Base-by-base conservation (phyloP, 2,888 invertebrate species). In the Philonicus albiceps region DNA sequence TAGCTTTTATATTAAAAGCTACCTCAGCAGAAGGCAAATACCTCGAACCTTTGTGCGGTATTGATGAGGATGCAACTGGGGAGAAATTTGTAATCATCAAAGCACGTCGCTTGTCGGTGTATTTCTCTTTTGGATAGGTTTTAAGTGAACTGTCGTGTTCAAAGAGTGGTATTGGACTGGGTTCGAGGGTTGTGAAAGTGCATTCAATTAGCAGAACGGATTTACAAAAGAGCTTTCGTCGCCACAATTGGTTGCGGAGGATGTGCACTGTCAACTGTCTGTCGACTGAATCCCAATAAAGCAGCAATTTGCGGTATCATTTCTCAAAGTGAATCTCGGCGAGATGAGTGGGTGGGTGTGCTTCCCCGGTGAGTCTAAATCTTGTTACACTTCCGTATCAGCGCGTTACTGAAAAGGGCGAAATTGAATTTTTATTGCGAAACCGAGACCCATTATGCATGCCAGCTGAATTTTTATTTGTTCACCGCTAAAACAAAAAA, bases 391-490 rank as follows among this genome's bases (percentile, higher is more conserved):
- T 22, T 53, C 22, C 16, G 27, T 13, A 78, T 78, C 78, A 22
- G 43, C 19, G 49, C 16, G 27, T 6, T 22, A 19, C 76, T 49
- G 49, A 78, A 49, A 5, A 78, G 22, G 75, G 11, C 8, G 40
- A 76, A 76, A 78, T 78, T 78, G 43, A 43, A 49, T 49, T 78
- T 78, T 49, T 49, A 78, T 49, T 19, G 11, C 78, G 13, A 43
- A 78, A 78, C 43, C 27, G 76, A 22, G 30, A 78, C 78, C 40
- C 78, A 78, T 78, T 78, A 43, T 78, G 30, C 49, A 49, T 49
- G 49, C 78, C 8, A 27, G n/a, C 30, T 43, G 78, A 78, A 78
- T 78, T 78, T 78, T 49, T 78, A 49, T 78, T 78, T 37, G 49
- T 19, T 74, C 78, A 0, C 27, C n/a, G 22, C 49, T 78, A 19